Evolutionary conservation across 2,888 invertebrate species (phyloP).

Genomic region (Vannuccia rotundouncinata): DNA sequence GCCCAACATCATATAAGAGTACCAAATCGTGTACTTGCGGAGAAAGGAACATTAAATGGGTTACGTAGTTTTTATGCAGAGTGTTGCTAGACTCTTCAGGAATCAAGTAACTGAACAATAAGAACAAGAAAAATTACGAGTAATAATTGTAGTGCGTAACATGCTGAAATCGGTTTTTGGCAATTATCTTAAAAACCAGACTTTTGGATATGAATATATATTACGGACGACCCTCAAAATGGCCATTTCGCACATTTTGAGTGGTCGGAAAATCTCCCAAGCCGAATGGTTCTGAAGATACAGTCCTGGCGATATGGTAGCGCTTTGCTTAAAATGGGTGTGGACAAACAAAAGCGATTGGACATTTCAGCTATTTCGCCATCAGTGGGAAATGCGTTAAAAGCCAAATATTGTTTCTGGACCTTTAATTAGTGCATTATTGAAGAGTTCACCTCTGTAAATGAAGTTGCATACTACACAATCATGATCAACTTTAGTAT

Average conservation of each 20-base stretch:
- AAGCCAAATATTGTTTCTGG: constrained; percentile 12
- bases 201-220: constrained; percentile 5
- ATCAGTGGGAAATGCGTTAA: constrained; percentile 7
- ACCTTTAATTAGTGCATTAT: not conserved
- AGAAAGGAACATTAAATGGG: not conserved
- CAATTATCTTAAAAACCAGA: not conserved
- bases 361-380: not conserved
- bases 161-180: too few relatives aligned
- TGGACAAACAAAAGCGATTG: not conserved
- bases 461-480: constrained; percentile 12
- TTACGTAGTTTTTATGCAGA: not conserved
- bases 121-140: too few relatives aligned
- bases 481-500: not conserved
- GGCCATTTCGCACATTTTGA: not conserved
- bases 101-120: too few relatives aligned
- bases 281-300: not conserved
- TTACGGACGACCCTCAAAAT: not conserved
- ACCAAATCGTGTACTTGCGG: not conserved
- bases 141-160: too few relatives aligned
- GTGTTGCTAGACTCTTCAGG: too few relatives aligned
- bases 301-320: not conserved
- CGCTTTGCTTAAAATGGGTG: not conserved
- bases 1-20: constrained; percentile 9
- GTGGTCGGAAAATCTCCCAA: not conserved
- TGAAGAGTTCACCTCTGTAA: constrained; percentile 5